Evolutionary conservation across 2,113 vertebrate species (phyloP), one percentile per base, ranked within the genome.

Genomic region (Tupaia chinensis): DNA sequence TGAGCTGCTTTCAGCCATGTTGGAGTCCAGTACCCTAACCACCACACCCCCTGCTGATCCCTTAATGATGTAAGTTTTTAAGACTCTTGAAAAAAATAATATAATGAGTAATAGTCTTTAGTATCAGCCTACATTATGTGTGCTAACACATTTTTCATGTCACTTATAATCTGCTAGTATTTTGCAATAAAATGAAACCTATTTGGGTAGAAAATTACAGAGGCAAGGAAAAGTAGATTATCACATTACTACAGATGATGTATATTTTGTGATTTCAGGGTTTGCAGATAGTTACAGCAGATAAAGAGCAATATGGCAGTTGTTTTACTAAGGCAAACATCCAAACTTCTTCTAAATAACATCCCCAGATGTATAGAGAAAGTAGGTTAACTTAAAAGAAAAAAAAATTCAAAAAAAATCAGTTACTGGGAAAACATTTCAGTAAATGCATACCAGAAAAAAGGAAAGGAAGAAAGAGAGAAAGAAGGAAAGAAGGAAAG

Each of bases 131-230:
- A 34, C 76, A 70, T 97, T 96, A 91, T 95, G 94, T 89, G 66
- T 95, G 66, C 79, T 95, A 86, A 94, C 96, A 96, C 95, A 97
- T 96, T 97, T 97, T 98, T 96, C 96, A 97, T 97, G 93, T 97
- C 96, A 97, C 74, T 96, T 89, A 54, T 97, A 97, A 98, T 97
- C 85, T 95, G 70, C 72, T 96, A 92, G 88, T 84, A 93, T 97
- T 97, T 96, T 97, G 86, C 79, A 93, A 89, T 15, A 92, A 91
- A 97, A 93, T 96, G 86, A 91, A 97, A 92, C 90, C 91, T 97
- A 98, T 97, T 97, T 96, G 86, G 70, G 79, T 95, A 96, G 95
- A 97, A 97, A 98, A 97, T 97, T 96, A 93, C 89, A 96, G 91
- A 91, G 61, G 76, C 89, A 95, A 89, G 69, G 95, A 70, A 97